Percentiles rank a stretch among this genome's conserved stretches.
Evolutionary conservation across 1,140 invertebrate genomes (phyloP).

Genomic region (Hypothenemus hampei): DNA sequence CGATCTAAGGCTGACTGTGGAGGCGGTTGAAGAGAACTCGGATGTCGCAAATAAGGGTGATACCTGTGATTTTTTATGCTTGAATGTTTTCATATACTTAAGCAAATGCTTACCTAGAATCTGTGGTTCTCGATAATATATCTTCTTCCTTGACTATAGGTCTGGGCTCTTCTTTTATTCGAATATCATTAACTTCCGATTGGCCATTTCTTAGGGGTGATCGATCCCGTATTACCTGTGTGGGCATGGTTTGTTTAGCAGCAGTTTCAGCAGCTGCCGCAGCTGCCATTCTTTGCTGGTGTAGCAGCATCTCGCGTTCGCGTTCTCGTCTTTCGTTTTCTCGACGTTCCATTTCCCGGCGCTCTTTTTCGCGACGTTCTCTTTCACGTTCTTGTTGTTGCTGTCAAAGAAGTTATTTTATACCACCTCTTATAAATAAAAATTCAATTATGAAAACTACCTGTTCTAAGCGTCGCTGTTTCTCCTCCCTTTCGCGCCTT

Average conservation of each 20-base stretch:
- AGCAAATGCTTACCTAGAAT: conserved; percentile 36
- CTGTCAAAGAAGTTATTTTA: conserved; percentile 2
- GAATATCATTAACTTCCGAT: conserved; percentile 49
- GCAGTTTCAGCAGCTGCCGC: conserved; percentile 29
- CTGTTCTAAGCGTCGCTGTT: conserved; percentile 52
- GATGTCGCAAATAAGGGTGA: conserved; percentile 47
- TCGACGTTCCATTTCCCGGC: conserved; percentile 63
- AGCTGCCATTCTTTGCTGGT: conserved; percentile 50
- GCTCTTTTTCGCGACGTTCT: conserved; percentile 64
- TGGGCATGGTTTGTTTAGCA: conserved; percentile 48
- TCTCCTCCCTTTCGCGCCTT: conserved; percentile 49
- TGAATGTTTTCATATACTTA: not conserved
- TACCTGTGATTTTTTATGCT: conserved; percentile 20
- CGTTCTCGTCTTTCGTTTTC: conserved; percentile 49
- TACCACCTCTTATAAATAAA: not conserved
- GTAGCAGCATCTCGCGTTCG: conserved; percentile 54
- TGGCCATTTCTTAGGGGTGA: conserved; percentile 66
- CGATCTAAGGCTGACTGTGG: conserved; percentile 45
- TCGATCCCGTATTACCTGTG: conserved; percentile 52
- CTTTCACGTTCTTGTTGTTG: conserved; percentile 58
- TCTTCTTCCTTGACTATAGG: conserved; percentile 54
- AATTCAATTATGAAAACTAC: conserved; percentile 36
- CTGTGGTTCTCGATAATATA: conserved; percentile 34
- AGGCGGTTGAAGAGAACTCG: conserved; percentile 51
- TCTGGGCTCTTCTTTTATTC: conserved; percentile 61